Evolutionary conservation across 2,888 invertebrate species (phyloP).

Genomic region (Chrysolina oricalcia): DNA sequence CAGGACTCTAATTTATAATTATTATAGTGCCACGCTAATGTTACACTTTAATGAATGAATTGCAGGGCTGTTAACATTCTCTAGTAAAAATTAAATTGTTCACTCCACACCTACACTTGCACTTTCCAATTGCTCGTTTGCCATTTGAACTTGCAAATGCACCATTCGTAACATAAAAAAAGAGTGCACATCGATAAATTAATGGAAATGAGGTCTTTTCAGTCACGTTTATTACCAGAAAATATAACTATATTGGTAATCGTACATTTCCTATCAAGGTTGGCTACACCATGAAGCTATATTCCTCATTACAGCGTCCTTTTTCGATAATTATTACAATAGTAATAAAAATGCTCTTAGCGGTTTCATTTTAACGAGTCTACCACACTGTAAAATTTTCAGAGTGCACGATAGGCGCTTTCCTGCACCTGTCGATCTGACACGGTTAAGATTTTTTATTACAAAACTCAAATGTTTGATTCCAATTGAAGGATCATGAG

Average conservation of each 20-base stretch:
- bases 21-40: neutral
- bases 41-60: neutral
- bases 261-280: too few species aligned
- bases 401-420: neutral
- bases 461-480: neutral
- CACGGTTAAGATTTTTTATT: neutral
- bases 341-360: neutral
- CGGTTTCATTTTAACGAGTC: neutral
- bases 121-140: constrained; percentile 21
- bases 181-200: neutral
- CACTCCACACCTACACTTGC: constrained; percentile 20
- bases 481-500: neutral
- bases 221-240: too few species aligned
- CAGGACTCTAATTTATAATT: neutral
- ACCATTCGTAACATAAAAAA: neutral
- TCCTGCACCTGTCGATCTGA: neutral
- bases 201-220: too few species aligned
- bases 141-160: constrained; percentile 17
- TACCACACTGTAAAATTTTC: neutral
- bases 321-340: neutral
- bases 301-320: neutral
- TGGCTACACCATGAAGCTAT: too few species aligned
- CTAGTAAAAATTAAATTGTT: neutral
- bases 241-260: too few species aligned
- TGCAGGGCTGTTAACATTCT: neutral